Base-by-base conservation (phyloP, 2,888 invertebrate species). In the Agrilus cyanescens region DNA sequence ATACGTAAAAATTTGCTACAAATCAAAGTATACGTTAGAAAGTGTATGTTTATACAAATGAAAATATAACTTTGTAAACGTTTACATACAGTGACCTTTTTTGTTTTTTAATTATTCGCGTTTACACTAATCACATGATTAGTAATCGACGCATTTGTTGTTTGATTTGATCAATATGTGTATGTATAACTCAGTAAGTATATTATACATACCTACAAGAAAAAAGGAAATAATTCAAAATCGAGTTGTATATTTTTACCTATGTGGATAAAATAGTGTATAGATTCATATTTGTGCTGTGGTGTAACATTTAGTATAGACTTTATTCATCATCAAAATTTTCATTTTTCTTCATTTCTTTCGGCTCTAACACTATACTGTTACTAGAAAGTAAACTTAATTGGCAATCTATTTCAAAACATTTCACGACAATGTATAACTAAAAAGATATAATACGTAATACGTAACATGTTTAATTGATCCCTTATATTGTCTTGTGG, bases 231-330 rank as follows among this genome's bases (percentile, higher is more conserved):
- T 40, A 44, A 39, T 39, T 25, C 25, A 40, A 39, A 34, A 20
- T 58, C 60, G 60, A 61, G 59, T 62, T 66, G 66, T 67, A 67
- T 64, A 67, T 66, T 67, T 67, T 66, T 67, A 65, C 64, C 67
- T 67, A 67, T 67, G 65, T 66, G 66, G 65, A 66, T 66, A 64
- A 62, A 61, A 54, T 66, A 66, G 63, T 60, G 57, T 61, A 64
- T 67, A 67, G 66, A 60, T 25, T 25, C 25, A 25, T 68, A 62
- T 65, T 68, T 67, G 68, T 68, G 68, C 67, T 68, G 68, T 68
- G 68, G 67, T 68, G 67, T 68, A 67, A 64, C 63, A 60, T 63
- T 65, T 66, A 66, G 65, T 63, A 57, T 59, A 61, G 58, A 56
- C 54, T 58, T 62, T 48, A 36, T 58, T 60, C 59, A 61, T 61